These are phyloP conservation scores for Amazona vittata DNA, from an alignment of 2,113 vertebrate species.

Conservation along the genomic window DNA sequence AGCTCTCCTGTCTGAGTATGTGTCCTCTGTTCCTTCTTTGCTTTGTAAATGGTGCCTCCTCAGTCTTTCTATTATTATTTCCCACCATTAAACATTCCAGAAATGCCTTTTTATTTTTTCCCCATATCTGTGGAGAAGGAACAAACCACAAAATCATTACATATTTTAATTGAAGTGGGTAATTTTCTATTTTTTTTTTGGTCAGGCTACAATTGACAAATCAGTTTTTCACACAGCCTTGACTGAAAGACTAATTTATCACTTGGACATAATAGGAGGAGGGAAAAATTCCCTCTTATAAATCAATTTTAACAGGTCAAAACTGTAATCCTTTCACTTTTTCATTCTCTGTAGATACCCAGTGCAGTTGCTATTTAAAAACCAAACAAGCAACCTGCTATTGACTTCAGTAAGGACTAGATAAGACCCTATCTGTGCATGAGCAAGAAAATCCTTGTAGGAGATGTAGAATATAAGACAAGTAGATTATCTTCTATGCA, in stretches of 20 bases:
- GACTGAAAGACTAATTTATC: constrained; percentile 50
- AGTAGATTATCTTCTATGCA: constrained; percentile 15
- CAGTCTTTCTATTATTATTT: accelerated
- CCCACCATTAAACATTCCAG: background rate
- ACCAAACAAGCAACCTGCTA: constrained; percentile 19
- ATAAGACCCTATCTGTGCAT: constrained; percentile 29
- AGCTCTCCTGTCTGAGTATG: background rate
- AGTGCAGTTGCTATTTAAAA: constrained; percentile 12
- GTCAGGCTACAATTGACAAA: constrained; percentile 1
- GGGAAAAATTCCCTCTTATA: background rate
- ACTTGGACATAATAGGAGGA: constrained; percentile 16
- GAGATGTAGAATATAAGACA: constrained; percentile 18
- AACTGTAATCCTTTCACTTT: constrained; percentile 46
- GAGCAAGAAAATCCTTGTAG: constrained; percentile 23
- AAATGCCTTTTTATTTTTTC: background rate
- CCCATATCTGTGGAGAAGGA: background rate
- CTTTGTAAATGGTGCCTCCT: background rate
- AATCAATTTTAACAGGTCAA: constrained; percentile 59
- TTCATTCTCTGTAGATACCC: background rate
- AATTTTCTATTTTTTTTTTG: constrained; percentile 29
- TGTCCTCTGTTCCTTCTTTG: background rate
- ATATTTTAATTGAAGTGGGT: constrained; percentile 14
- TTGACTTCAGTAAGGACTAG: constrained; percentile 38
- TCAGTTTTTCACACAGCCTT: constrained; percentile 52
- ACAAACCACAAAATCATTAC: background rate